Base-by-base conservation (phyloP, 92 coral and sea anemone species). In the Phenganax stokvisi region DNA sequence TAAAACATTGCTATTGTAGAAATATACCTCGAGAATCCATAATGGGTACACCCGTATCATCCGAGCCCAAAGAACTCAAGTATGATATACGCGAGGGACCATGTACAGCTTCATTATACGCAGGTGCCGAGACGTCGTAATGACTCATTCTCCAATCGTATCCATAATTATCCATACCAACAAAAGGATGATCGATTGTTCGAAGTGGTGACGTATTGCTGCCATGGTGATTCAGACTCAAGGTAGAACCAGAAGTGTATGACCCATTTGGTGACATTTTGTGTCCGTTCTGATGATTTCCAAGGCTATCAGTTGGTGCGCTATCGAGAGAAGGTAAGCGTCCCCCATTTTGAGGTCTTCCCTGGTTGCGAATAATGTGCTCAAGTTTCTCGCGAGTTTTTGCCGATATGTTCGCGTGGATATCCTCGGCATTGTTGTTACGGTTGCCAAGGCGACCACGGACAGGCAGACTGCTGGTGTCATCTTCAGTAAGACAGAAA, bases 161-260 rank as follows among this genome's bases (percentile, higher is more conserved):
- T 30, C 83, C 83, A 79, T 79, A 79, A 52, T 79, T 79, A 54
- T 79, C 83, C 83, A 79, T 62, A 10, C 83, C 83, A 9, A 79
- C 55, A 28, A 79, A 79, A 47, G 83, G 57, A n/a, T 54, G 83
- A 51, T 79, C 83, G 61, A 79, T 69, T 10, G 83, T 79, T 57
- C 62, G 67, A 13, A 76, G 6, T 20, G 83, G 72, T 20, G 74
- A 65, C 58, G 74, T 6, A 17, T 65, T 65, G 62, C 63, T 79
- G 17, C 56, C 57, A 25, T 79, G 73, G 51, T 54, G 83, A 54
- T 79, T 79, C 10, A 79, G 83, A 54, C 83, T 79, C n/a, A 79
- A 60, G 13, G 83, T 79, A 16, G 83, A 79, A 29, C 83, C 83
- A 10, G 83, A 79, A 25, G 73, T 63, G 27, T 79, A 79, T 10